Percentiles rank a stretch among this genome's conserved stretches.
Evolutionary conservation across 2,113 vertebrate species (phyloP).

Genomic region (Leptocoma aspasia): DNA sequence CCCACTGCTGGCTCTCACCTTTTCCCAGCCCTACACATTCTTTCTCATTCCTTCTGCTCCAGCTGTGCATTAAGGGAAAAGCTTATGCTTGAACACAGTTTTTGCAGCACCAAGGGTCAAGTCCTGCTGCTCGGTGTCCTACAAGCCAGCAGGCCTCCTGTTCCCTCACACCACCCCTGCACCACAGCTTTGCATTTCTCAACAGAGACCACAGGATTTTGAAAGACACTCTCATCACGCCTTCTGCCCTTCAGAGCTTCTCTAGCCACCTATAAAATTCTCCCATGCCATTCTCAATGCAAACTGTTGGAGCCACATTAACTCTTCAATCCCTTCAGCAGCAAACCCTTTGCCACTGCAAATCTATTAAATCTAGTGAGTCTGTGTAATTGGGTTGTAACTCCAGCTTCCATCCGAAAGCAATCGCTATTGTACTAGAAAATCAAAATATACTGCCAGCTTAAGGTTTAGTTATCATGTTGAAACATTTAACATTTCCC

Average conservation of each 20-base stretch:
- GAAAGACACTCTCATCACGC: background rate
- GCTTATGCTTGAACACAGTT: background rate
- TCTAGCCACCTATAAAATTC: fast-evolving
- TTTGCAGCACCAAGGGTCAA: background rate
- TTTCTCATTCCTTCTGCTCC: background rate
- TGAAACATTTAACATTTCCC: background rate
- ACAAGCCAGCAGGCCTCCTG: fast-evolving
- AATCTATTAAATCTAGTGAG: background rate
- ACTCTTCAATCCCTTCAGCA: background rate
- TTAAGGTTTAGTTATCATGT: background rate
- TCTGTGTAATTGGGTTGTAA: background rate
- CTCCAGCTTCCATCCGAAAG: background rate
- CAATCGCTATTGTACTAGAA: background rate
- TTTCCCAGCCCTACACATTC: background rate
- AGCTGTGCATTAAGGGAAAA: background rate
- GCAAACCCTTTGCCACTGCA: background rate
- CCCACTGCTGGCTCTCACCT: background rate
- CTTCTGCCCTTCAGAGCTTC: background rate
- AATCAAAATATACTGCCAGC: background rate
- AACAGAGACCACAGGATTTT: background rate
- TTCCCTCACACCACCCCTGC: fast-evolving
- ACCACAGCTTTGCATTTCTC: background rate
- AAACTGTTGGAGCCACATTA: background rate
- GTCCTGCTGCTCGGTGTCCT: background rate
- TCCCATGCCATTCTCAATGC: background rate